These are phyloP conservation scores for Papilio aristodemus DNA, from an alignment of 1,140 invertebrate genomes.

Conservation along the genomic window DNA sequence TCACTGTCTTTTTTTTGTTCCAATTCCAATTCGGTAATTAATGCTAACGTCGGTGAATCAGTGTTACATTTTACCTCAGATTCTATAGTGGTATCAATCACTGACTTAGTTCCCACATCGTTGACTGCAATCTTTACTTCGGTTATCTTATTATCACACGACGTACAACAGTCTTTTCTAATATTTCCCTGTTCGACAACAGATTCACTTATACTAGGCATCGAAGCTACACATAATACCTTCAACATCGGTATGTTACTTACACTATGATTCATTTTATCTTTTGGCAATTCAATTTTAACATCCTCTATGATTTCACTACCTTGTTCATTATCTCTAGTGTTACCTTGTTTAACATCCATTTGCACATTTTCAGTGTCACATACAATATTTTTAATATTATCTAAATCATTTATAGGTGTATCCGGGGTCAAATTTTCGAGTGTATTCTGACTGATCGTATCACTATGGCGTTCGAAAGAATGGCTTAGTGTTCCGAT, in stretches of 20 bases:
- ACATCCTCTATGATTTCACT: conserved; percentile 40
- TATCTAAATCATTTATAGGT: conserved; percentile 64
- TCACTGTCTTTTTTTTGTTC: conserved; percentile 19
- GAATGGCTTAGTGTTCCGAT: conserved; percentile 73
- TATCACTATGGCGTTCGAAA: conserved; percentile 72
- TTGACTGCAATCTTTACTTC: conserved; percentile 60
- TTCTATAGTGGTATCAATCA: conserved; percentile 55
- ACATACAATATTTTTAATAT: conserved; percentile 40
- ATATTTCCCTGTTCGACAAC: conserved; percentile 56
- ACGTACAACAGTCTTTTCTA: conserved; percentile 69
- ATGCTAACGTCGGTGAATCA: conserved; percentile 31
- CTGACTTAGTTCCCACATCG: conserved; percentile 68
- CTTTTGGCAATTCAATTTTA: conserved; percentile 66
- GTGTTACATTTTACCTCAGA: conserved; percentile 37
- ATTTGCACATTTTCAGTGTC: conserved; percentile 36
- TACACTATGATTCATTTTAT: conserved; percentile 64
- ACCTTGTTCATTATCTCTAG: conserved; percentile 1
- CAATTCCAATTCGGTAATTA: conserved; percentile 27
- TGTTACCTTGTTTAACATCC: conserved; percentile 40
- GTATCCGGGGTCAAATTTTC: conserved; percentile 73
- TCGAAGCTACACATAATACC: conserved; percentile 69
- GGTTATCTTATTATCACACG: conserved; percentile 68
- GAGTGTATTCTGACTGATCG: conserved; percentile 66
- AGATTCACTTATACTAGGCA: conserved; percentile 71
- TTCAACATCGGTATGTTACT: conserved; percentile 67